These are phyloP conservation scores for Leptinotarsa lineolata DNA, from an alignment of 1,140 invertebrate species.

Conservation along the genomic window DNA sequence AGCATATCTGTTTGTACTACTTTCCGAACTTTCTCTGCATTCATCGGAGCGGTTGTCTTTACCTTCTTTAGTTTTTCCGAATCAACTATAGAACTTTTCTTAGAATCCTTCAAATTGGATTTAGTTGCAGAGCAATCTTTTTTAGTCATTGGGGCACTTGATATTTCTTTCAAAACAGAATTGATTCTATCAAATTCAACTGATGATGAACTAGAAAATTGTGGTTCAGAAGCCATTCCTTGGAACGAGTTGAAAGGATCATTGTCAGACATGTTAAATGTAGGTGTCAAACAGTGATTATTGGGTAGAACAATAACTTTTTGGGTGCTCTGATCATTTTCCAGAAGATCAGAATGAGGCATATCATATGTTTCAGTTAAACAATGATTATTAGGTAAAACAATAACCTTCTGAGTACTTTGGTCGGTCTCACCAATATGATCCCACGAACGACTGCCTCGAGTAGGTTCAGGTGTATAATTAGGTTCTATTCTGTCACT, in stretches of 20 bases:
- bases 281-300: conserved; percentile 2
- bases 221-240: background rate
- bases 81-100: background rate
- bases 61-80: background rate
- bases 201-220: too few species aligned
- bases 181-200: too few species aligned
- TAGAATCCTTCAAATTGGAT: too few species aligned
- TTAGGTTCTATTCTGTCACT: background rate
- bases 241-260: background rate
- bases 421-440: conserved; percentile 2
- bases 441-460: background rate
- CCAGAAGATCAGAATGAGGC: background rate
- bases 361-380: conserved; percentile 4
- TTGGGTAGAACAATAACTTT: conserved; percentile 8
- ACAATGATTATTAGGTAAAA: conserved; percentile 19
- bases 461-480: background rate
- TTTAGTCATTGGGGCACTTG: background rate
- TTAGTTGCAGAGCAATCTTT: background rate
- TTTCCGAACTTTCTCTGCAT: background rate
- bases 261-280: background rate
- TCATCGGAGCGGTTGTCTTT: background rate
- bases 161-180: background rate
- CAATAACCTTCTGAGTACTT: conserved; percentile 9
- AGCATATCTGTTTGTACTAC: background rate
- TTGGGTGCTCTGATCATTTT: conserved; percentile 1